A percentile compares a stretch with the other conserved stretches of the same genome.
Conservation (phyloP, 37 sponge, comb jelly and placozoan genomes). For the Chondrilla cf. caribensis region DNA sequence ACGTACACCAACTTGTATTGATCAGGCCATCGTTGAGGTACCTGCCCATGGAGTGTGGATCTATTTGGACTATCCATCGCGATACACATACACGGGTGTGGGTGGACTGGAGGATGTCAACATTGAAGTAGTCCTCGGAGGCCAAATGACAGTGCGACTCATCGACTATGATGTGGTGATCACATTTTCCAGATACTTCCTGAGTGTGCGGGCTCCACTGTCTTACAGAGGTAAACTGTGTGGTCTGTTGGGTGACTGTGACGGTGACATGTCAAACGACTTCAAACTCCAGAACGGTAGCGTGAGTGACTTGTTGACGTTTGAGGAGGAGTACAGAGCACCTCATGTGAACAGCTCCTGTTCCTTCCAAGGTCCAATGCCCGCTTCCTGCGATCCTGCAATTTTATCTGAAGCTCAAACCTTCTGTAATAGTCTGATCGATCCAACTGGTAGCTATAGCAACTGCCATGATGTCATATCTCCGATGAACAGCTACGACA, state of each 20-base stretch:
- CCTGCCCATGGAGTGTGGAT: not conserved
- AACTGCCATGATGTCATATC: not conserved
- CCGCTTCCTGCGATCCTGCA: not conserved
- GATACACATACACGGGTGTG: not conserved
- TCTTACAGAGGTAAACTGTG: constrained; percentile 2
- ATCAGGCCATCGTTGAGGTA: not conserved
- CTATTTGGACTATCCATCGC: not conserved
- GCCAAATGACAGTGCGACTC: not conserved
- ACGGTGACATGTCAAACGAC: constrained; percentile 9
- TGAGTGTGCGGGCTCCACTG: not conserved
- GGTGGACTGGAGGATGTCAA: not conserved
- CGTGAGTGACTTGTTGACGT: not conserved
- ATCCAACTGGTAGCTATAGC: not conserved
- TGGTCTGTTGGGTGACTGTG: constrained; percentile 4
- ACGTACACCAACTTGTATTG: not conserved
- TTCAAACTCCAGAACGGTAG: constrained; percentile 6
- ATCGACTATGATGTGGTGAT: constrained; percentile 4
- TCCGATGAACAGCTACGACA: not conserved
- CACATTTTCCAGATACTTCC: not conserved
- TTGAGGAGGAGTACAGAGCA: not conserved
- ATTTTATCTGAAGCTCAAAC: not conserved
- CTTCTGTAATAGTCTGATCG: not conserved
- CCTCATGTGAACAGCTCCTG: not conserved
- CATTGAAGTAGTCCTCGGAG: not conserved
- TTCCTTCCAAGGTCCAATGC: not conserved